phyloP scores from a whole-genome alignment of 2,113 vertebrate species.

The Malurus elegans region DNA sequence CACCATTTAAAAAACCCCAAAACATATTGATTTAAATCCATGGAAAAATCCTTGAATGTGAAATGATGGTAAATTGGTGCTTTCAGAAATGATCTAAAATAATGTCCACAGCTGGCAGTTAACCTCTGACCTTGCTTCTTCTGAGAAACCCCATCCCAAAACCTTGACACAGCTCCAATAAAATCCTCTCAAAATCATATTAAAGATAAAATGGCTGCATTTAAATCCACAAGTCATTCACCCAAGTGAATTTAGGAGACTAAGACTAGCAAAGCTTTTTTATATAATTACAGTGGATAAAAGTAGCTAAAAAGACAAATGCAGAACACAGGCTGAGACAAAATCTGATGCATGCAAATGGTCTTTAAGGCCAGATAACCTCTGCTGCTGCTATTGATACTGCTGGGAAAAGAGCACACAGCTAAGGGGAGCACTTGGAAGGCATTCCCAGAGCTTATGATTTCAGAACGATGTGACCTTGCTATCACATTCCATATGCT shows the following conservation, averaged over 20 bases:
- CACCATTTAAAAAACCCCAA: neutral
- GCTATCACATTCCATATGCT: neutral
- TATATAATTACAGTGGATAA: neutral
- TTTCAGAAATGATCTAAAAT: neutral
- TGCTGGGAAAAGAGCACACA: neutral
- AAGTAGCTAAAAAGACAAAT: neutral
- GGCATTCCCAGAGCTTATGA: neutral
- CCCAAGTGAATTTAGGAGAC: neutral
- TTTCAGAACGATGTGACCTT: neutral
- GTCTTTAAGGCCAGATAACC: neutral
- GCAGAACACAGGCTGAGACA: neutral
- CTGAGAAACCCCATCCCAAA: neutral
- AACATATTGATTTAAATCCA: neutral
- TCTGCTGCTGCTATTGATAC: neutral
- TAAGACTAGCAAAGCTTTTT: neutral
- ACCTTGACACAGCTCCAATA: neutral
- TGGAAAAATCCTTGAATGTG: neutral
- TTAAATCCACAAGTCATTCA: neutral
- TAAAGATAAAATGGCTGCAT: neutral
- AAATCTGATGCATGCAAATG: neutral
- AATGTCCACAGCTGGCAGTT: neutral
- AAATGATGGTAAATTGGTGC: neutral
- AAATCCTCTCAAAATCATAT: neutral
- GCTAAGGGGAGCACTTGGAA: neutral
- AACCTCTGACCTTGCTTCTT: neutral